phyloP scores from a whole-genome alignment of 2,888 invertebrate species.

The Gymnocheta viridis region DNA sequence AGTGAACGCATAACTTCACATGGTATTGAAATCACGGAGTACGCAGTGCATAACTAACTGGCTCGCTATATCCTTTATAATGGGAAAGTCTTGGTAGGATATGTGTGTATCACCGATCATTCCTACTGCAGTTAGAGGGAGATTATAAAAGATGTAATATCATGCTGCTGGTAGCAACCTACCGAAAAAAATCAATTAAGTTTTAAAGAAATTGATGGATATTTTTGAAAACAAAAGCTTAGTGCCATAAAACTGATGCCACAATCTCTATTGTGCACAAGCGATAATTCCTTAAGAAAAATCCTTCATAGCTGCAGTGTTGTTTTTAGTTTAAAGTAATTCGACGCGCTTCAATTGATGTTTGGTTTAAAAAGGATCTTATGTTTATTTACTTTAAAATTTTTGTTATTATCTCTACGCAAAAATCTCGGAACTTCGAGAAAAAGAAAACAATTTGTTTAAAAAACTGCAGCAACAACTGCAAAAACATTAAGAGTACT shows the following conservation, averaged over 20 bases:
- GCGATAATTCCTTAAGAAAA: not conserved
- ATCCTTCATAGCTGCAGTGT: not conserved
- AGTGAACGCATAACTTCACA: no score
- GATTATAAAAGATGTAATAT: no score
- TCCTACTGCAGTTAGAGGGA: no score
- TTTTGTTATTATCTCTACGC: slow-evolving; percentile 48
- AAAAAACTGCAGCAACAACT: slow-evolving; percentile 45
- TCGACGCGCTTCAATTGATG: slow-evolving; percentile 23
- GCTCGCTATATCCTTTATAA: no score
- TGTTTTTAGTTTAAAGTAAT: not conserved
- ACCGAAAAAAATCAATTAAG: no score
- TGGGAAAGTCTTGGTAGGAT: no score
- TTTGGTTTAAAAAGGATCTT: slow-evolving; percentile 17
- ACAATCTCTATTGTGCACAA: not conserved
- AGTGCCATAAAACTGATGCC: not conserved
- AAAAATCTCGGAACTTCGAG: slow-evolving; percentile 35
- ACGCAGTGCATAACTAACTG: no score
- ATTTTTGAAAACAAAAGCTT: no score
- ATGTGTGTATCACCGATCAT: no score
- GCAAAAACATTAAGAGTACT: slow-evolving; percentile 49
- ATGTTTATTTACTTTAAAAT: slow-evolving; percentile 42
- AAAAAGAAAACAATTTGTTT: slow-evolving; percentile 1
- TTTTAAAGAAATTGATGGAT: no score
- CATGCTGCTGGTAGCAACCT: no score
- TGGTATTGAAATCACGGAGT: no score